phyloP scores from a whole-genome alignment of 2,888 invertebrate species.

The Lasioglossum zephyrum region DNA sequence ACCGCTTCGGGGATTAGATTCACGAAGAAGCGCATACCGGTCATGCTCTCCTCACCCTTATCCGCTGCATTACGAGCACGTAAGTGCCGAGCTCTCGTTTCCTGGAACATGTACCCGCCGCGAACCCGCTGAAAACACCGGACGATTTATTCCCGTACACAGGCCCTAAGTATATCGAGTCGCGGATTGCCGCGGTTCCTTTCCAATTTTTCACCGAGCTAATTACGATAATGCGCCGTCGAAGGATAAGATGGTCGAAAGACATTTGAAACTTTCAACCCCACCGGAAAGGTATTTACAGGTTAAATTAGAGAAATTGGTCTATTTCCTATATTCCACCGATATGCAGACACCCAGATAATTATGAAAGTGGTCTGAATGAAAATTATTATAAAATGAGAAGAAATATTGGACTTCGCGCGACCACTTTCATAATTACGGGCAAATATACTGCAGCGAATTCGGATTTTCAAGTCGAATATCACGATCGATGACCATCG shows the following conservation, averaged over 20 bases:
- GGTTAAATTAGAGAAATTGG: no score
- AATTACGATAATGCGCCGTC: background rate
- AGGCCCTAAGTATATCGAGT: slow-evolving; percentile 34
- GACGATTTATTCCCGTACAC: slow-evolving; percentile 42
- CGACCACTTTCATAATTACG: no score
- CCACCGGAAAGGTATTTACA: background rate
- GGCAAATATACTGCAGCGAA: no score
- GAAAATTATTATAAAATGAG: no score
- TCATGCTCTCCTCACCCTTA: slow-evolving; percentile 56
- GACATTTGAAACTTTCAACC: no score
- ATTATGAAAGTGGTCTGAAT: no score
- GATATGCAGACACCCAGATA: no score
- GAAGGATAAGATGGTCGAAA: background rate
- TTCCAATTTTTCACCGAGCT: slow-evolving; percentile 17
- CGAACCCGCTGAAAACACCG: slow-evolving; percentile 40
- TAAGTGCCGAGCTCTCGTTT: slow-evolving; percentile 61
- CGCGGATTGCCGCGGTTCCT: slow-evolving; percentile 15
- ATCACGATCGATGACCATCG: background rate
- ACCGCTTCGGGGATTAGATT: slow-evolving; percentile 68
- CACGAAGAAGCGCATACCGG: slow-evolving; percentile 63
- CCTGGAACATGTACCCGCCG: slow-evolving; percentile 56
- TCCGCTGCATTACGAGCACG: slow-evolving; percentile 56
- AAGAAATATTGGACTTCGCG: no score
- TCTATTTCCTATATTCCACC: no score
- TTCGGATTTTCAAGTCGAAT: no score